Percentiles rank a stretch among this genome's conserved stretches.
These are phyloP conservation scores for Empidonax alnorum DNA, from an alignment of 2,113 vertebrate genomes.

Conservation along the genomic window DNA sequence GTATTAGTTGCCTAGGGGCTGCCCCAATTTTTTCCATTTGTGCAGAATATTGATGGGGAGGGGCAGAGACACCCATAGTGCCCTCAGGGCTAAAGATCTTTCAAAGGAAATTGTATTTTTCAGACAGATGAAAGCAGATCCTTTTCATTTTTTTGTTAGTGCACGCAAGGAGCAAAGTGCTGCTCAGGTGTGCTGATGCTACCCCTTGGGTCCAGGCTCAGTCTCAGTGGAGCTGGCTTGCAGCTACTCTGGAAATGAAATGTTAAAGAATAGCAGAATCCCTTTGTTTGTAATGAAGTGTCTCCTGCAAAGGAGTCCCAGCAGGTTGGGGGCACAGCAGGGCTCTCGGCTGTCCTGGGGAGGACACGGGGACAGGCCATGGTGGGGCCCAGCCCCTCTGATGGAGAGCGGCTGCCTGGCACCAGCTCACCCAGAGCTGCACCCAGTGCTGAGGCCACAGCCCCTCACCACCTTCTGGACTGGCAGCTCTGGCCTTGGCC, in stretches of 20 bases:
- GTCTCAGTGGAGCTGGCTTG: neutral
- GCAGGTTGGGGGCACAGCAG: accelerated
- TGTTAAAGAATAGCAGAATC: neutral
- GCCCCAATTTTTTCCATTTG: slow-evolving; percentile 57
- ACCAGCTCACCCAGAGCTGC: accelerated
- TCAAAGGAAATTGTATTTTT: slow-evolving; percentile 64
- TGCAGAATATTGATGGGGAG: slow-evolving; percentile 34
- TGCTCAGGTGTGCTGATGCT: slow-evolving; percentile 7
- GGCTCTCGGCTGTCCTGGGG: accelerated
- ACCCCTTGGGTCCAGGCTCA: neutral
- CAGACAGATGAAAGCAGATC: slow-evolving; percentile 49
- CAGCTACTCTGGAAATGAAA: neutral
- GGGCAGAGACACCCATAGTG: neutral
- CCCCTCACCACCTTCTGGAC: accelerated
- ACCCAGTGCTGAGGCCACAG: neutral
- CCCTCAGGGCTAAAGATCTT: slow-evolving; percentile 27
- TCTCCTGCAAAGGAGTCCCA: neutral
- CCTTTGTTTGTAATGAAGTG: accelerated
- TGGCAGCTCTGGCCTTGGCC: neutral
- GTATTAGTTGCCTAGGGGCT: slow-evolving; percentile 46
- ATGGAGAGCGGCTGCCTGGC: accelerated
- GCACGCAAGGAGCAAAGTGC: neutral
- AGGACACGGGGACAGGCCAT: accelerated
- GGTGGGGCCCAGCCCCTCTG: neutral
- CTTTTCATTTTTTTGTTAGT: neutral